Base-by-base conservation (phyloP, 2,888 invertebrate genomes). In the Pedicia rivosa region DNA sequence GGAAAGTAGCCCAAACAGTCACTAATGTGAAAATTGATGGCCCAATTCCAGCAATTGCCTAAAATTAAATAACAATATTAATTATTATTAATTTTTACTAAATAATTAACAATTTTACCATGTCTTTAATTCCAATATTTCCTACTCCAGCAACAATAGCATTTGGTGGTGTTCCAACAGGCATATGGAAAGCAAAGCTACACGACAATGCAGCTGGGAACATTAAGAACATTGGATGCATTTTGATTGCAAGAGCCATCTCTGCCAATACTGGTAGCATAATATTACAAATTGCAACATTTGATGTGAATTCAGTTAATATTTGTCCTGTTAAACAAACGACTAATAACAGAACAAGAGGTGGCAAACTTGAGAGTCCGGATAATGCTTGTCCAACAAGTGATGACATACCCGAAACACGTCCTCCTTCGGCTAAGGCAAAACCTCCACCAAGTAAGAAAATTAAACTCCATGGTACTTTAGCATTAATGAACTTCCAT, bases 111-210 rank as follows among this genome's bases (percentile, higher is more conserved):
- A 15, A 15, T 49, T 58, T 56, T 50, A 80, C 75, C 74, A 87
- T 83, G 50, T 83, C 81, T 40, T 72, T 68, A 6, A 82, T 80
- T 44, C 72, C 73, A 61, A 87, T 83, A 48, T 77, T 74, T 3
- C 80, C 81, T 9, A 82, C 81, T 1, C 81, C 82, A 14, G 83
- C 83, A 0, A 84, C 90, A 41, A 95, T 84, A 4, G 94, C 92
- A 61, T 94, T 94, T 12, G 92, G 91, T 3, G 92, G 91, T 0
- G 92, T 92, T 33, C 90, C 91, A 10, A 92, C 91, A 0, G 91
- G 92, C 58, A 94, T 68, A 68, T 88, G 88, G 69, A 91, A 86
- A 7, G 84, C 88, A 66, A 88, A 88, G 37, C 90, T 90, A 55
- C 88, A 87, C 15, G 86, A 80, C 16, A 92, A 64, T 1, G 90